Conservation (phyloP, 2,888 invertebrate genomes). For the Clitarchus hookeri region DNA sequence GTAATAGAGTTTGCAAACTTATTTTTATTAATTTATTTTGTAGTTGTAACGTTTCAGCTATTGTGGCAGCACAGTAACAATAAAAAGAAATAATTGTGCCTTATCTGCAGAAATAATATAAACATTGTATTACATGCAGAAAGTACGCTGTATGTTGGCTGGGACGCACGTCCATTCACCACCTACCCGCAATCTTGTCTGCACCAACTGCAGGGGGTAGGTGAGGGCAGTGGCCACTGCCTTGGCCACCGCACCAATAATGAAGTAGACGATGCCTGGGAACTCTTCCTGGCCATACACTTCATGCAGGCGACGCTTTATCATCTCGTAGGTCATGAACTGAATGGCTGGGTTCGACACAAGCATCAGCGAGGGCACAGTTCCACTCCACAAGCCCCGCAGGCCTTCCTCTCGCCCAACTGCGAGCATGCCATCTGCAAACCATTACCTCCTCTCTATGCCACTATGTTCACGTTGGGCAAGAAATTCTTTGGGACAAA, state of each 20-base stretch:
- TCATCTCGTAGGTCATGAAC: conserved; percentile 87
- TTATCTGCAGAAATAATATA: too few relatives aligned
- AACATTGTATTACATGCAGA: too few relatives aligned
- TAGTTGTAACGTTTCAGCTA: too few relatives aligned
- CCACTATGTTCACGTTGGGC: too few relatives aligned
- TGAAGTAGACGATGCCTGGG: conserved; percentile 67
- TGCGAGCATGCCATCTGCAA: conserved; percentile 48
- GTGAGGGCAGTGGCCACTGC: conserved; percentile 84
- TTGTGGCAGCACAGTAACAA: too few relatives aligned
- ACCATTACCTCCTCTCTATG: neutral
- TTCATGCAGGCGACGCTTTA: conserved; percentile 71
- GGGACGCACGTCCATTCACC: too few relatives aligned
- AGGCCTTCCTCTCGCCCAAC: conserved; percentile 76
- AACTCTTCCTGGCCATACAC: conserved; percentile 56
- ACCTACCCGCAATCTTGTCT: conserved; percentile 71
- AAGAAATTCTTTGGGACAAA: too few relatives aligned
- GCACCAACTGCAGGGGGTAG: conserved; percentile 86
- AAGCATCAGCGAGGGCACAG: conserved; percentile 80
- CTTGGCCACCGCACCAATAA: conserved; percentile 84
- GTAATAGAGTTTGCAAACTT: too few relatives aligned
- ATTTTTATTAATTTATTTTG: too few relatives aligned
- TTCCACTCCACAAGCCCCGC: conserved; percentile 79
- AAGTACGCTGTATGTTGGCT: too few relatives aligned
- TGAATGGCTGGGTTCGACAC: conserved; percentile 90
- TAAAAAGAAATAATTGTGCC: too few relatives aligned